Conservation (phyloP, 2,888 invertebrate genomes). For the Acleris sparsana region DNA sequence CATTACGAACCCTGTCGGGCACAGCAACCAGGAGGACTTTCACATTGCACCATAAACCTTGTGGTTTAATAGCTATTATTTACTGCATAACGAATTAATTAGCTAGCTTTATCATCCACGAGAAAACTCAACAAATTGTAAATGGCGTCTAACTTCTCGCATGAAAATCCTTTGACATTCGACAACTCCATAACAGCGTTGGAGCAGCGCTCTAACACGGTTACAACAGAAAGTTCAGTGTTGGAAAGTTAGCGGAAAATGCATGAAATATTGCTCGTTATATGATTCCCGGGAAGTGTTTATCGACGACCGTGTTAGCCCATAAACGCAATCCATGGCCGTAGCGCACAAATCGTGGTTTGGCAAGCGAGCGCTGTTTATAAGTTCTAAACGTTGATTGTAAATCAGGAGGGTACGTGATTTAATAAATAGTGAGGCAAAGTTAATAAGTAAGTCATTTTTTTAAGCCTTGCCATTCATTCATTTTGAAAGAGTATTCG, state of each 20-base stretch:
- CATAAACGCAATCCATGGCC: constrained; percentile 28
- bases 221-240: constrained; percentile 17
- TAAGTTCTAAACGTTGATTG: constrained; percentile 17
- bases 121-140: constrained; percentile 5
- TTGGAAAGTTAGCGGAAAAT: constrained; percentile 3
- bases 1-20: no score
- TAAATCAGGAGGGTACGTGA: constrained; percentile 27
- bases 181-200: constrained; percentile 12
- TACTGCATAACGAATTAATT: no score
- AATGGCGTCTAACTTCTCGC: background rate
- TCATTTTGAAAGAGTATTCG: no score
- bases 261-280: constrained; percentile 27
- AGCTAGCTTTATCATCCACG: background rate
- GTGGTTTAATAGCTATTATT: no score
- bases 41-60: no score
- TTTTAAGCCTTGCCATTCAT: no score
- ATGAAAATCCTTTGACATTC: constrained; percentile 27
- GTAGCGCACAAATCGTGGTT: constrained; percentile 21
- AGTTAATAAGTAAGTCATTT: no score
- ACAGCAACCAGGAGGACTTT: no score
- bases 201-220: constrained; percentile 15
- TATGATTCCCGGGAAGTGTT: constrained; percentile 23
- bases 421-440: background rate
- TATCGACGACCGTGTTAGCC: constrained; percentile 20
- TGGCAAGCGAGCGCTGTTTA: constrained; percentile 27